A percentile compares a stretch with the other conserved stretches of the same genome.
Conservation (phyloP, 2,797 vertebrate genomes). For the Tympanoctomys barrerae region DNA sequence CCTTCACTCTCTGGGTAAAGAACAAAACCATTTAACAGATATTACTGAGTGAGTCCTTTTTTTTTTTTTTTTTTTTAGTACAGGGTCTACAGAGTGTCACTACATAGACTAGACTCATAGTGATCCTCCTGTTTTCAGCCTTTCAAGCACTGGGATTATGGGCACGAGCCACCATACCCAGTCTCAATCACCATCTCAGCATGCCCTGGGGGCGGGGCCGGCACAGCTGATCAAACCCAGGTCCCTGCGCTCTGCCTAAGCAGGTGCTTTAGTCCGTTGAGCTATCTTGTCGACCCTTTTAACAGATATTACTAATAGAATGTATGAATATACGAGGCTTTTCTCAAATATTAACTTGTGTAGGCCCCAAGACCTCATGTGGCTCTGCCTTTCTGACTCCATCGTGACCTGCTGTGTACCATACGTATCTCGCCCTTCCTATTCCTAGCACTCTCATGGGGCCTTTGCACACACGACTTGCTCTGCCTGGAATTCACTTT, state of each 20-base stretch:
- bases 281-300: neutral
- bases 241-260: too few relatives aligned
- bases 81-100: too few relatives aligned
- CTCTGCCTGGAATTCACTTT: neutral
- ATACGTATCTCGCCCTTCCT: neutral
- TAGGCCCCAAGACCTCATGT: neutral
- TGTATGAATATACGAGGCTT: neutral
- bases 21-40: neutral
- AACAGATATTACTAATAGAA: neutral
- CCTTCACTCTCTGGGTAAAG: neutral
- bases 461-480: neutral
- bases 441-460: neutral
- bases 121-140: too few relatives aligned
- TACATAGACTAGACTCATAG: too few relatives aligned
- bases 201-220: too few relatives aligned
- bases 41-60: neutral
- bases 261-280: too few relatives aligned
- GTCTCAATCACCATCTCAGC: too few relatives aligned
- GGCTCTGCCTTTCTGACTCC: too few relatives aligned
- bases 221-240: too few relatives aligned
- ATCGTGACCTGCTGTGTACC: neutral
- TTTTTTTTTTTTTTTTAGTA: too few relatives aligned
- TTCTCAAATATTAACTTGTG: neutral
- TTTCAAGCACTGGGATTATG: too few relatives aligned
- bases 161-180: too few relatives aligned